phyloP scores from a whole-genome alignment of 2,113 vertebrate genomes.

The Malurus alboscapulatus region DNA sequence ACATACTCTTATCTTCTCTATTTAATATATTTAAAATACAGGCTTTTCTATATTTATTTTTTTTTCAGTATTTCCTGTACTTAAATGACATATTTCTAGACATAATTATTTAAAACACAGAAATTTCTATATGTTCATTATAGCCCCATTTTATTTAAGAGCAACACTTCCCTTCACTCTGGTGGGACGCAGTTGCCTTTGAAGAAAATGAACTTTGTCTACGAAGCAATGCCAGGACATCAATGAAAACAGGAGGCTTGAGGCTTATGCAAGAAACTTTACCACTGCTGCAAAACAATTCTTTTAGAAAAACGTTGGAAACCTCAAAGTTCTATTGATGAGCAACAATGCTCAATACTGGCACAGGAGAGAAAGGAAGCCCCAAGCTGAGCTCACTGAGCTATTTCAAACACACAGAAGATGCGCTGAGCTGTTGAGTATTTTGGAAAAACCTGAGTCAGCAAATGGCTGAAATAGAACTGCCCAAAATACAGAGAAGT shows the following conservation, averaged over 20 bases:
- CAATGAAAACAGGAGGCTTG: not conserved
- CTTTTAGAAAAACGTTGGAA: not conserved
- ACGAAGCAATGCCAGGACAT: not conserved
- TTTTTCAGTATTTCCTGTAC: not conserved
- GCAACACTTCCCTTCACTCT: not conserved
- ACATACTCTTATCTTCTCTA: not conserved
- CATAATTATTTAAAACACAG: not conserved
- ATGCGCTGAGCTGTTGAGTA: not conserved
- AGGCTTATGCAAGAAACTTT: not conserved
- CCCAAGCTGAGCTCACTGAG: not conserved
- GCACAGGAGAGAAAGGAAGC: not conserved
- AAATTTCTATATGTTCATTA: not conserved
- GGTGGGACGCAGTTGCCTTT: not conserved
- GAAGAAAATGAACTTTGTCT: not conserved
- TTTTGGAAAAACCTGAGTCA: not conserved
- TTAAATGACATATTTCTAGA: not conserved
- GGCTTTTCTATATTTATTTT: not conserved
- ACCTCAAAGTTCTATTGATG: not conserved
- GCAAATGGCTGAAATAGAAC: not conserved
- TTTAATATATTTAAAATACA: not conserved
- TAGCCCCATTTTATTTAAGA: not conserved
- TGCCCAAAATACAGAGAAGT: not conserved
- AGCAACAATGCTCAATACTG: not conserved
- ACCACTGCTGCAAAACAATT: not conserved
- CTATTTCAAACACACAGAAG: not conserved